phyloP scores from a whole-genome alignment of 2,797 vertebrate genomes.

The Petrocephalus schoutedeni region DNA sequence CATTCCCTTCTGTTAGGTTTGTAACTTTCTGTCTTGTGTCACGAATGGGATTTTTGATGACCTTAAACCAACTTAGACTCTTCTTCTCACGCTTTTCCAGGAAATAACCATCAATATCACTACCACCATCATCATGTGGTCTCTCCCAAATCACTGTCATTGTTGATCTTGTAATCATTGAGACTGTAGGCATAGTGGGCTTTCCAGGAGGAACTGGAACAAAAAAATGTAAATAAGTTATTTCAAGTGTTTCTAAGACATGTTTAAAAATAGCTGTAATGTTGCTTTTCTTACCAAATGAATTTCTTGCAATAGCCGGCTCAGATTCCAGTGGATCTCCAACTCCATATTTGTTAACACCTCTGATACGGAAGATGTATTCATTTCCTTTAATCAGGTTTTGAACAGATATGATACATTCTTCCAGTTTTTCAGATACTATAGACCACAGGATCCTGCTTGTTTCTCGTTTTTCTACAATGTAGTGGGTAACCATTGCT shows the following conservation, averaged over 20 bases:
- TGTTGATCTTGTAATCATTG: conserved; percentile 86
- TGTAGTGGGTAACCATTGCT: conserved; percentile 88
- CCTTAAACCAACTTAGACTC: conserved; percentile 96
- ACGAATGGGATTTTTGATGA: conserved; percentile 88
- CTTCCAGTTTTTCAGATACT: conserved; percentile 84
- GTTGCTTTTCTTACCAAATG: conserved; percentile 75
- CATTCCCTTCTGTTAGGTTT: conserved; percentile 78
- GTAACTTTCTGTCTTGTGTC: conserved; percentile 94
- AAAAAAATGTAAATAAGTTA: conserved; percentile 23
- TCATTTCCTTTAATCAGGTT: conserved; percentile 97
- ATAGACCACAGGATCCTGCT: conserved; percentile 97
- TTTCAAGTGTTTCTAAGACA: not conserved
- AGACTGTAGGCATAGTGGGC: conserved; percentile 82
- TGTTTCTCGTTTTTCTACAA: conserved; percentile 95
- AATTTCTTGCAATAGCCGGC: conserved; percentile 81
- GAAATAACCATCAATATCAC: conserved; percentile 90
- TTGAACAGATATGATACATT: conserved; percentile 81
- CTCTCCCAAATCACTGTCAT: conserved; percentile 95
- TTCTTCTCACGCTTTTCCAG: conserved; percentile 95
- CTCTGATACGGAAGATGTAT: conserved; percentile 91
- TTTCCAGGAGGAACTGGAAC: conserved; percentile 82
- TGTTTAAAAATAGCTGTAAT: not conserved
- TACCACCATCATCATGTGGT: conserved; percentile 85
- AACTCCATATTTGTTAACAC: conserved; percentile 91
- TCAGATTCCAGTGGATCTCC: conserved; percentile 90